Percentiles rank a stretch among this genome's conserved stretches.
phyloP scores from a whole-genome alignment of 1,140 invertebrate species.

The Papilio helenus region DNA sequence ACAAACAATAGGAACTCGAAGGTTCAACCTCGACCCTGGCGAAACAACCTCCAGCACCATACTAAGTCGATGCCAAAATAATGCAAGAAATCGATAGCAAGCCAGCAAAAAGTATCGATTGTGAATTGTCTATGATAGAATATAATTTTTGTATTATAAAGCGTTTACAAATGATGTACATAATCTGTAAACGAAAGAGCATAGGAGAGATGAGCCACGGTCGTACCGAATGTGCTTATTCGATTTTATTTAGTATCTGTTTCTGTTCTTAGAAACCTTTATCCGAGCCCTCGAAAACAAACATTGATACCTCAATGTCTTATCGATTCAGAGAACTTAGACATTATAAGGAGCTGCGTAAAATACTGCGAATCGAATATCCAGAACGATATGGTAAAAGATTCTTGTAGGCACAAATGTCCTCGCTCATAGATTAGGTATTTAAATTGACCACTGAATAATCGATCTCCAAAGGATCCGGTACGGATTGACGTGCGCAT shows the following conservation, averaged over 20 bases:
- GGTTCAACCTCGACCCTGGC: neutral
- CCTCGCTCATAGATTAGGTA: neutral
- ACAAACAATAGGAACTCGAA: conserved; percentile 20
- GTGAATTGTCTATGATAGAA: neutral
- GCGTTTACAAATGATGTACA: neutral
- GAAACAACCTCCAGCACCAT: neutral
- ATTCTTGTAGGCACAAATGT: neutral
- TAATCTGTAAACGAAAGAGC: neutral
- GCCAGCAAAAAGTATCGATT: neutral
- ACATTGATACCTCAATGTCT: neutral
- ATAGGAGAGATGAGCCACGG: neutral
- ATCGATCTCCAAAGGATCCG: neutral
- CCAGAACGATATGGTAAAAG: neutral
- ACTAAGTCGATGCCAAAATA: conserved; percentile 7
- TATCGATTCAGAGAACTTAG: conserved; percentile 11
- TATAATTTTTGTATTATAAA: neutral
- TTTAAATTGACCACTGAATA: conserved; percentile 16
- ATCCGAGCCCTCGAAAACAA: neutral
- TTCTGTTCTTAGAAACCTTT: neutral
- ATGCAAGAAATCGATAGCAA: neutral
- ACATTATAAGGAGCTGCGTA: neutral
- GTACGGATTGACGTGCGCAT: conserved; percentile 17
- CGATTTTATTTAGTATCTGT: neutral
- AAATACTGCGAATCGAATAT: neutral
- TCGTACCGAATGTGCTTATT: neutral